Evolutionary conservation across 2,113 vertebrate species (phyloP), one percentile per base, ranked within the genome.

Genomic region (Lepisosteus oculatus): DNA sequence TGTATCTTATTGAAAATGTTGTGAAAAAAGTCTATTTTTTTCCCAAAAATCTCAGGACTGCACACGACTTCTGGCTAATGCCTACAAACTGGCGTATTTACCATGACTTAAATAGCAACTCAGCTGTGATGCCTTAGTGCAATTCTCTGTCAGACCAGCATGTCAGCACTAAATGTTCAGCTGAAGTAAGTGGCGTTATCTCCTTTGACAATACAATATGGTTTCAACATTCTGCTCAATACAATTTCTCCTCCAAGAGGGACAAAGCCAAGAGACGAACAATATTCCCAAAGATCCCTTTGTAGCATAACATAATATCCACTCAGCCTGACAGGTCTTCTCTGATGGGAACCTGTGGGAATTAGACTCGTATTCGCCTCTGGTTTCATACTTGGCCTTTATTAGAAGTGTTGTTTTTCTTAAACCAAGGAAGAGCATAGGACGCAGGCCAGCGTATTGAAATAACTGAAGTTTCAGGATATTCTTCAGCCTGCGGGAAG

Each of bases 191-290:
- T 94, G 93, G 90, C 84, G 87, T 83, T 80, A 84, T 79, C 86
- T 93, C 95, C 94, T 96, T 76, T 92, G 93, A 94, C 87, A 94
- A 95, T 94, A 94, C 92, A 90, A 81, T 87, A 87, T 82, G 85
- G 89, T 89, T 91, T 92, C 91, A 90, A 88, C 88, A 89, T 93
- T 88, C 89, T 87, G 88, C 88, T 93, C 87, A 76, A 86, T 92
- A 88, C 84, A 80, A 87, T 89, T 85, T 89, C 79, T 84, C 67
- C 78, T 90, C 90, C 86, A 88, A 87, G 85, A 85, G 86, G 81
- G 81, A 83, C 82, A 80, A 80, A 85, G 82, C 79, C 79, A 83
- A 86, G 79, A 84, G 78, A 65, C 84, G 79, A 82, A 86, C 84
- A 81, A 84, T 86, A 91, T 91, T 91, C 88, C 88, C 90, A 89